phyloP scores from a whole-genome alignment of 30 jellyfish, hydroid and myxozoan genomes.

The Cassiopea xamachana region DNA sequence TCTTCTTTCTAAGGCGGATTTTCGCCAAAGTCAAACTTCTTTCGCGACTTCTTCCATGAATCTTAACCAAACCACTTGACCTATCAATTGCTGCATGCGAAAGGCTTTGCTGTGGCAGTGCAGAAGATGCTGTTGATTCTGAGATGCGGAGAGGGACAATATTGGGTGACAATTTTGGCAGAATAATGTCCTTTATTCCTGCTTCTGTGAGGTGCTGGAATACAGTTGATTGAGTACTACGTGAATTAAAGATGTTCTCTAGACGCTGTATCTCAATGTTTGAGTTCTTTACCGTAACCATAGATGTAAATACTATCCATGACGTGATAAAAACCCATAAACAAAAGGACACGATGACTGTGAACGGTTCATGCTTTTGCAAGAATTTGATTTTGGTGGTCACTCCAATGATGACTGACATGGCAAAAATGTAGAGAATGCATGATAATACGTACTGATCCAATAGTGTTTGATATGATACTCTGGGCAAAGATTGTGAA shows the following conservation, averaged over 20 bases:
- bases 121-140: constrained; percentile 30
- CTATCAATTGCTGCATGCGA: background rate
- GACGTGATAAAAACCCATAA: constrained; percentile 13
- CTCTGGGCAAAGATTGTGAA: constrained; percentile 77
- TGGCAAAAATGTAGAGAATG: constrained; percentile 69
- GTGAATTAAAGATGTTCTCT: constrained; percentile 20
- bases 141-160: constrained; percentile 44
- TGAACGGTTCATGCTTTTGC: constrained; percentile 20
- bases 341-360: constrained; percentile 6
- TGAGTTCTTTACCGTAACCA: background rate
- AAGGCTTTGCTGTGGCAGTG: background rate
- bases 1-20: background rate
- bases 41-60: background rate
- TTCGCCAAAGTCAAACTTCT: background rate
- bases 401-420: constrained; percentile 71
- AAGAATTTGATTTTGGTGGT: constrained; percentile 22
- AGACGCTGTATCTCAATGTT: constrained; percentile 5
- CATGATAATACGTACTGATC: constrained; percentile 73
- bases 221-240: constrained; percentile 17
- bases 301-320: background rate
- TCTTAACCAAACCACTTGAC: no score
- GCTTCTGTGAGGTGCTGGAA: constrained; percentile 12
- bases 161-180: constrained; percentile 52
- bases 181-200: constrained; percentile 11
- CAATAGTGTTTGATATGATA: constrained; percentile 74